phyloP scores from a whole-genome alignment of 2,113 vertebrate genomes.

The Lutjanus erythropterus region DNA sequence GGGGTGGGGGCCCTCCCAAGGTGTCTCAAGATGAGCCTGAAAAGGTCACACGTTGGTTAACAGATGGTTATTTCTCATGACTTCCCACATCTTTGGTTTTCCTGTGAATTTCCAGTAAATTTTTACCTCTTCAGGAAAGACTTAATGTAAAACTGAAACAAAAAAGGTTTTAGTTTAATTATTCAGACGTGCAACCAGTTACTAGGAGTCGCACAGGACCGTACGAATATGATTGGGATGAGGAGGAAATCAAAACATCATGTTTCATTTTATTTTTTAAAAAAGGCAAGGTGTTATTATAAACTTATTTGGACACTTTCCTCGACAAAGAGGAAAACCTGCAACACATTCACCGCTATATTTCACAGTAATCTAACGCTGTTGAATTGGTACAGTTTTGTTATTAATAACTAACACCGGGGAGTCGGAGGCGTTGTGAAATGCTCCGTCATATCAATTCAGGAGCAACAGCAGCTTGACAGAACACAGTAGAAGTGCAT shows the following conservation, averaged over 20 bases:
- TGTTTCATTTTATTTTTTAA: not conserved
- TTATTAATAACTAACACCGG: too few relatives aligned
- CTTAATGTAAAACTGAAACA: not conserved
- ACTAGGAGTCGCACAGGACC: not conserved
- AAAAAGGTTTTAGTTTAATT: not conserved
- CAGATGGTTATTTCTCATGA: not conserved
- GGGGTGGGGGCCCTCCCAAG: constrained; percentile 11
- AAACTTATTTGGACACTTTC: not conserved
- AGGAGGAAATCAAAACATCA: not conserved
- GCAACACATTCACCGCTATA: not conserved
- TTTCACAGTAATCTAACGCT: not conserved
- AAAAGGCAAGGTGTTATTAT: not conserved
- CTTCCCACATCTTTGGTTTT: not conserved
- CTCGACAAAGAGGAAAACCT: not conserved
- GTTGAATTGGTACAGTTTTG: not conserved
- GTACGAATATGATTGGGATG: too few relatives aligned
- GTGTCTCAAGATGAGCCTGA: not conserved
- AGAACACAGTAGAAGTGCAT: too few relatives aligned
- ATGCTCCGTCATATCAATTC: too few relatives aligned
- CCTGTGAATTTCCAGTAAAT: not conserved
- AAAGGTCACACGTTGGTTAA: not conserved
- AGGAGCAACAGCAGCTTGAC: too few relatives aligned
- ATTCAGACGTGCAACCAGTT: too few relatives aligned
- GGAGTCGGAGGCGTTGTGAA: too few relatives aligned
- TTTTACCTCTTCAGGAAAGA: not conserved